Evolutionary conservation across 1,140 invertebrate species (phyloP).

Genomic region (Macrotrachela quadricornifera): DNA sequence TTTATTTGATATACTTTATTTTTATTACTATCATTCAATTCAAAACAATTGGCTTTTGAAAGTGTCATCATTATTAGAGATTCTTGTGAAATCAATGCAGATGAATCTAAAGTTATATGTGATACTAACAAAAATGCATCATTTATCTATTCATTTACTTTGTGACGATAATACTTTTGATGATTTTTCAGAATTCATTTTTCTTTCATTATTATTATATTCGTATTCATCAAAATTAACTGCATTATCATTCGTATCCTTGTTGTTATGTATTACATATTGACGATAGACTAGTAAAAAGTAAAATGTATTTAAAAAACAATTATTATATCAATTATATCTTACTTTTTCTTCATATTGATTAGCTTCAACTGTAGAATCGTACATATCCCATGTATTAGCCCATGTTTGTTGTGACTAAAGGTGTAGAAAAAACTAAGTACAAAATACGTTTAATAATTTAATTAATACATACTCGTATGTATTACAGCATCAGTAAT

Average conservation of each 20-base stretch:
- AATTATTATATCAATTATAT: not conserved
- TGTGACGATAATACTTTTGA: too few relatives aligned
- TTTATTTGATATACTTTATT: not conserved
- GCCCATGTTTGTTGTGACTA: constrained; percentile 20
- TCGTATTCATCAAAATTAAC: too few relatives aligned
- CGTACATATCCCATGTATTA: constrained; percentile 27
- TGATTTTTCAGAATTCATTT: too few relatives aligned
- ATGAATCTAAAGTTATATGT: not conserved
- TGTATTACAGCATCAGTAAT: constrained; percentile 20
- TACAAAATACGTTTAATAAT: too few relatives aligned
- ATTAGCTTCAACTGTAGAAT: constrained; percentile 17
- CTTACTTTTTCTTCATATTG: constrained; percentile 13
- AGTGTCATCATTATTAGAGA: not conserved
- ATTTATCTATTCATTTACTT: too few relatives aligned
- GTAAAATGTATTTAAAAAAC: too few relatives aligned
- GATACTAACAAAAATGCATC: not conserved
- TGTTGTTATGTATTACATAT: too few relatives aligned
- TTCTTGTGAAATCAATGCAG: not conserved
- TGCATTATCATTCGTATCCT: too few relatives aligned
- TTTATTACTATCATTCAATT: not conserved
- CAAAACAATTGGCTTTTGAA: too few relatives aligned
- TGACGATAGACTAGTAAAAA: not conserved
- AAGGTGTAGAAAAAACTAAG: constrained; percentile 1
- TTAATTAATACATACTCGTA: too few relatives aligned
- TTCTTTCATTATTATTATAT: too few relatives aligned